Percentiles rank a stretch among this genome's conserved stretches.
phyloP scores from a whole-genome alignment of 2,888 invertebrate genomes.

The Meganola albula region DNA sequence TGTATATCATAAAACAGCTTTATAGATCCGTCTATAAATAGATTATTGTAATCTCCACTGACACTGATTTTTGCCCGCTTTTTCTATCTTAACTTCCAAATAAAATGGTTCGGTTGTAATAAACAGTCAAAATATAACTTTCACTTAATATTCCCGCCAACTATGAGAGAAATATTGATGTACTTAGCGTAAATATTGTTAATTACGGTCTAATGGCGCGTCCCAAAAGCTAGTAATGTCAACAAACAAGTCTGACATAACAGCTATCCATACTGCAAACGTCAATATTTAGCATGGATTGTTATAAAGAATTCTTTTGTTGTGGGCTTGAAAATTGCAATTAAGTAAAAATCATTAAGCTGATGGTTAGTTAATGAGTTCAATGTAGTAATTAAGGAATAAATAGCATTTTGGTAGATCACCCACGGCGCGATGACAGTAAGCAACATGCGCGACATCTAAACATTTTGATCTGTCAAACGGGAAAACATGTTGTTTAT shows the following conservation, averaged over 20 bases:
- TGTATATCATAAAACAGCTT: conserved; percentile 38
- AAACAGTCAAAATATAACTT: conserved; percentile 38
- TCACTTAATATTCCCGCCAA: conserved; percentile 38
- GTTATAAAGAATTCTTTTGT: no score
- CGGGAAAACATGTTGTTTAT: no score
- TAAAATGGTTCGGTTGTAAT: conserved; percentile 32
- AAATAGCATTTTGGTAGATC: no score
- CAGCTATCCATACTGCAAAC: conserved; percentile 33
- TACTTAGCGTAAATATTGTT: conserved; percentile 38
- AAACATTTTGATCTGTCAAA: conserved; percentile 25
- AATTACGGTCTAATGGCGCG: conserved; percentile 59
- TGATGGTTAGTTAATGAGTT: no score
- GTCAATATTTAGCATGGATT: conserved; percentile 5
- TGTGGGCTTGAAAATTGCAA: no score
- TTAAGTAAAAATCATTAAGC: no score
- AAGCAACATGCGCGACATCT: conserved; percentile 24
- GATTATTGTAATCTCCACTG: conserved; percentile 56
- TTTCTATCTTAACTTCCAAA: conserved; percentile 43
- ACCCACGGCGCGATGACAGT: no score
- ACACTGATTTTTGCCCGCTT: conserved; percentile 68
- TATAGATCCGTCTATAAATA: conserved; percentile 66
- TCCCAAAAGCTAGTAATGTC: conserved; percentile 55
- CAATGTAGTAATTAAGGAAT: no score
- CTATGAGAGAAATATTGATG: conserved; percentile 33
- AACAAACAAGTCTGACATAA: conserved; percentile 50